Evolutionary conservation across 2,888 invertebrate species (phyloP).

Genomic region (Nomada ferruginata): DNA sequence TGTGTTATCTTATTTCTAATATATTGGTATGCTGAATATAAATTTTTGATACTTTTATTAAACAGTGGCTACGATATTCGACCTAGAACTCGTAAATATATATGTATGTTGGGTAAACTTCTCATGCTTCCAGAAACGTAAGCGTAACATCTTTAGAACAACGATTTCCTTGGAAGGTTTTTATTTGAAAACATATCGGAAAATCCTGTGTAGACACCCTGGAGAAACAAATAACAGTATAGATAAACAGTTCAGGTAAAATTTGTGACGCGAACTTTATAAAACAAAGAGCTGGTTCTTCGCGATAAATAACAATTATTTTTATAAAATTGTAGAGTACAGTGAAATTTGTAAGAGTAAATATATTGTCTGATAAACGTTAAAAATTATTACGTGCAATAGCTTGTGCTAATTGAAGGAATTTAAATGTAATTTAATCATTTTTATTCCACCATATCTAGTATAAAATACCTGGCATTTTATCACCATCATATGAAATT

Average conservation of each 20-base stretch:
- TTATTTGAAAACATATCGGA: background rate
- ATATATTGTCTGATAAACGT: too few relatives aligned
- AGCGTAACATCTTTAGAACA: background rate
- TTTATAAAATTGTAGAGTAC: background rate
- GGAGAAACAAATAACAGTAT: conserved; percentile 3
- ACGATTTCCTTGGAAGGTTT: background rate
- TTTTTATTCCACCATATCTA: too few relatives aligned
- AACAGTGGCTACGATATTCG: background rate
- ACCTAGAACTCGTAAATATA: background rate
- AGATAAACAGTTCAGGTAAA: background rate
- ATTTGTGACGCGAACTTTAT: background rate
- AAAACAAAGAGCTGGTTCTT: background rate
- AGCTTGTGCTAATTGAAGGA: too few relatives aligned
- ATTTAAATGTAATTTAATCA: too few relatives aligned
- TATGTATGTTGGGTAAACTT: background rate
- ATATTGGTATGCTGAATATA: background rate
- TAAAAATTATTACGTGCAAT: too few relatives aligned
- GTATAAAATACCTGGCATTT: too few relatives aligned
- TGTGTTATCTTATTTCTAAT: background rate
- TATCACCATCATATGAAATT: too few relatives aligned
- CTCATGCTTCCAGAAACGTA: background rate
- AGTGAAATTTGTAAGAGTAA: background rate
- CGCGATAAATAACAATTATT: background rate
- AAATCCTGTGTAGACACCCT: background rate
- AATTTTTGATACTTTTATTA: background rate